phyloP scores from a whole-genome alignment of 2,113 vertebrate species.

The Labeo catla region DNA sequence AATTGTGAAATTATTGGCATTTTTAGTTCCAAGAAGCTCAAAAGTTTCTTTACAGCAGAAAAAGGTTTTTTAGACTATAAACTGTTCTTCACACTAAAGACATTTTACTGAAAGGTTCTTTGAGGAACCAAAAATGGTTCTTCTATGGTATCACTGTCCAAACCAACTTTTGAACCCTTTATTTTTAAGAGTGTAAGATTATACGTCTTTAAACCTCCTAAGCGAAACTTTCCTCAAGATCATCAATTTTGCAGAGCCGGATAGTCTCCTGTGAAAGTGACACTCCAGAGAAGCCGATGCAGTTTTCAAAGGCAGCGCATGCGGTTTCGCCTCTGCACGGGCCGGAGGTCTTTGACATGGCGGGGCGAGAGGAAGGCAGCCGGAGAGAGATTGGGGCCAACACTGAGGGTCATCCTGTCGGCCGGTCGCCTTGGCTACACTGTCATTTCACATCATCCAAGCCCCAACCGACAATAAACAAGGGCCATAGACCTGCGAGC shows the following conservation, averaged over 20 bases:
- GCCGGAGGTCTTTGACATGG: background rate
- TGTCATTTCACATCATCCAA: conserved; percentile 42
- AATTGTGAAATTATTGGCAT: too few species aligned
- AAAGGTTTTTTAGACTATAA: too few species aligned
- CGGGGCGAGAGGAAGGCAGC: background rate
- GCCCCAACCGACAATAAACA: conserved; percentile 40
- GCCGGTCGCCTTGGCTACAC: conserved; percentile 1
- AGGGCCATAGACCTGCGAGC: conserved; percentile 48
- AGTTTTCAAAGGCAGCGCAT: conserved; percentile 6
- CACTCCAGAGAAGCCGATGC: background rate
- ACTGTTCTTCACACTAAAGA: too few species aligned
- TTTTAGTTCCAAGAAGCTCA: too few species aligned
- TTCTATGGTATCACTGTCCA: too few species aligned
- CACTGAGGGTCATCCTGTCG: conserved; percentile 41
- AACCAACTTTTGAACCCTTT: background rate
- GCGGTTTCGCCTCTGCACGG: background rate
- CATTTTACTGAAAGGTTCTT: too few species aligned
- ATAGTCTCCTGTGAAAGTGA: conserved; percentile 22
- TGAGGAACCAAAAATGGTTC: too few species aligned
- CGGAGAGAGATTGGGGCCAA: background rate
- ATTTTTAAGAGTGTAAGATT: background rate
- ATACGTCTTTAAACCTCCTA: background rate
- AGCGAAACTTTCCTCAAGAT: conserved; percentile 1
- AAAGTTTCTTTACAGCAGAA: too few species aligned
- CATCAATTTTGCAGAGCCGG: conserved; percentile 29